phyloP scores from a whole-genome alignment of 2,888 invertebrate genomes.

The Tipula helvola region DNA sequence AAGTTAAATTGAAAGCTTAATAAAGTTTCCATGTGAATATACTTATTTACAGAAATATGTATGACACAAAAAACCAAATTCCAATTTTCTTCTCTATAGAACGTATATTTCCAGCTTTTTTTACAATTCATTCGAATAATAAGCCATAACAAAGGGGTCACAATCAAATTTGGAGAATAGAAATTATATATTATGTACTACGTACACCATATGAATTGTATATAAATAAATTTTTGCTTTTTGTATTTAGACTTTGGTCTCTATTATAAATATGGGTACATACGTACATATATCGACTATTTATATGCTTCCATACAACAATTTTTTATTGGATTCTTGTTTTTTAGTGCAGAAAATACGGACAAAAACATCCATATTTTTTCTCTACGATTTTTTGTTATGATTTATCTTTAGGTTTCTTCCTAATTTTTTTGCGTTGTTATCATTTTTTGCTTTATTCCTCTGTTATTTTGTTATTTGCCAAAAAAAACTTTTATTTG shows the following conservation, averaged over 20 bases:
- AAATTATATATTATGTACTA: background rate
- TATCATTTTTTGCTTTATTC: background rate
- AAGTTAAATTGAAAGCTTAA: background rate
- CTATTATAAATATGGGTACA: background rate
- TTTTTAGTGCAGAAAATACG: conserved; percentile 7
- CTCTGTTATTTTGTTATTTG: background rate
- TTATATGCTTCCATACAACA: background rate
- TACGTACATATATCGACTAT: background rate
- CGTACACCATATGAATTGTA: background rate
- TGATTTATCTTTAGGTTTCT: background rate
- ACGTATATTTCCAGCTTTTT: background rate
- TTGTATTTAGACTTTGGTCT: background rate
- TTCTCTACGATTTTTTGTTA: conserved; percentile 4
- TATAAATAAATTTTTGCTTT: background rate
- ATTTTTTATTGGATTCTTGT: conserved; percentile 7
- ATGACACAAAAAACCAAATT: background rate
- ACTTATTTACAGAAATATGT: background rate
- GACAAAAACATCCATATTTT: background rate
- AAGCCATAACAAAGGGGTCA: conserved; percentile 8
- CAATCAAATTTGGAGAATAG: background rate
- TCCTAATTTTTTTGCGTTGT: background rate
- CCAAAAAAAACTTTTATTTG: background rate
- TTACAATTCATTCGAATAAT: conserved; percentile 5
- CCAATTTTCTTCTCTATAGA: background rate
- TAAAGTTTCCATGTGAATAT: background rate